Percentiles rank a stretch among this genome's conserved stretches.
phyloP scores from a whole-genome alignment of 2,888 invertebrate genomes.

The Cynaeus angustus region DNA sequence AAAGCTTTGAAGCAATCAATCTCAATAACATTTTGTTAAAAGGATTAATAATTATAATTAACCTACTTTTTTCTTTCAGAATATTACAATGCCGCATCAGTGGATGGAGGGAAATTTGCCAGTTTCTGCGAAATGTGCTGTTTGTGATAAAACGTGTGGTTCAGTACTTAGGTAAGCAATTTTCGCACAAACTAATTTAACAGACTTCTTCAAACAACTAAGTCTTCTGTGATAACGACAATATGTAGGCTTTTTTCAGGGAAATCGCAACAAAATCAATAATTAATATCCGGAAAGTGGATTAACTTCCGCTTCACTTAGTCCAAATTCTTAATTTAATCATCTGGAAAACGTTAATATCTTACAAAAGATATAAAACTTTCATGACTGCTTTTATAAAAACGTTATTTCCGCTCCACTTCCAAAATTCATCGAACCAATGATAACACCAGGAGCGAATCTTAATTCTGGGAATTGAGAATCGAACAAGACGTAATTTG shows the following conservation, averaged over 20 bases:
- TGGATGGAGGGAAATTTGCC: slow-evolving; percentile 99
- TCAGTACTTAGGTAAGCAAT: slow-evolving; percentile 87
- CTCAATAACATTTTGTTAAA: neutral
- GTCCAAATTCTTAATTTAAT: slow-evolving; percentile 19
- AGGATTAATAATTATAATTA: neutral
- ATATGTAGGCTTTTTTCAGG: neutral
- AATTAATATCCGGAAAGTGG: slow-evolving; percentile 17
- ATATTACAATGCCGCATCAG: slow-evolving; percentile 96
- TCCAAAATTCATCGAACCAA: slow-evolving; percentile 30
- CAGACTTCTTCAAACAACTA: neutral
- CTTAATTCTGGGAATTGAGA: slow-evolving; percentile 1
- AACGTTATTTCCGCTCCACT: slow-evolving; percentile 26
- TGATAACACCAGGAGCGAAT: slow-evolving; percentile 1
- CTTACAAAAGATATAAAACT: slow-evolving; percentile 4
- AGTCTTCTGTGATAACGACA: neutral
- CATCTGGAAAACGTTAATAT: slow-evolving; percentile 7
- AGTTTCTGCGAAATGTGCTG: slow-evolving; percentile 92
- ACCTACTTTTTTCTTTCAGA: slow-evolving; percentile 74
- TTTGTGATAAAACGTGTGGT: slow-evolving; percentile 97
- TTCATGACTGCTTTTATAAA: slow-evolving; percentile 13
- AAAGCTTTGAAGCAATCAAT: neutral
- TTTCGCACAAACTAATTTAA: slow-evolving; percentile 24
- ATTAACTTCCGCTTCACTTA: slow-evolving; percentile 4
- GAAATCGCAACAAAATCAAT: neutral
- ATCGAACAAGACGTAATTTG: slow-evolving; percentile 11